phyloP scores from a whole-genome alignment of 2,797 vertebrate species.

The Echeneis naucrates region DNA sequence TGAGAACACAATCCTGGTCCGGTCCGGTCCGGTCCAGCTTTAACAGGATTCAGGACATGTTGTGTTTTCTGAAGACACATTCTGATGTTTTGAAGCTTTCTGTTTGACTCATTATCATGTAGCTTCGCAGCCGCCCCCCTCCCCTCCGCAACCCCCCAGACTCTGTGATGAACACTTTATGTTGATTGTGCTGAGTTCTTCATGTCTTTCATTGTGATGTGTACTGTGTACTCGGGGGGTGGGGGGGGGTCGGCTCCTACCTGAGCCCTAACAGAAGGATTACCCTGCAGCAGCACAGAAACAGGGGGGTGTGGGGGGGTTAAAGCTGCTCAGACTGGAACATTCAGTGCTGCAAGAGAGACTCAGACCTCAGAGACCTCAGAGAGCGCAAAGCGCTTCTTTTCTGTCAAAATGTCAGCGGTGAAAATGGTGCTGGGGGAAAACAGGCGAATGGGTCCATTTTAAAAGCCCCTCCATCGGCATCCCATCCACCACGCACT shows the following conservation, averaged over 20 bases:
- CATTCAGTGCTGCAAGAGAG: conserved; percentile 53
- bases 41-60: neutral
- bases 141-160: too few species aligned
- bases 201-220: neutral
- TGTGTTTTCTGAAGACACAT: too few species aligned
- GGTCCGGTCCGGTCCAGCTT: too few species aligned
- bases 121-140: too few species aligned
- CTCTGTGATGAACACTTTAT: too few species aligned
- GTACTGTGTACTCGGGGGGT: neutral
- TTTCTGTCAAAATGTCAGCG: conserved; percentile 67
- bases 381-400: conserved; percentile 61
- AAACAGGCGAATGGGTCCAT: conserved; percentile 60
- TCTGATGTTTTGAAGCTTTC: too few species aligned
- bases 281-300: conserved; percentile 4
- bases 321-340: conserved; percentile 34
- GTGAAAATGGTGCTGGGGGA: conserved; percentile 66
- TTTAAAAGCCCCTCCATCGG: conserved; percentile 67
- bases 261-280: neutral
- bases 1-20: neutral
- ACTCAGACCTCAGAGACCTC: conserved; percentile 50
- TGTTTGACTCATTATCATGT: too few species aligned
- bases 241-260: neutral
- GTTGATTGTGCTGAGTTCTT: too few species aligned
- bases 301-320: neutral
- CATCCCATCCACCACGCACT: conserved; percentile 50